Percentiles rank a stretch among this genome's conserved stretches.
Conservation (phyloP, 1,140 invertebrate species). For the Caerostris extrusa region DNA sequence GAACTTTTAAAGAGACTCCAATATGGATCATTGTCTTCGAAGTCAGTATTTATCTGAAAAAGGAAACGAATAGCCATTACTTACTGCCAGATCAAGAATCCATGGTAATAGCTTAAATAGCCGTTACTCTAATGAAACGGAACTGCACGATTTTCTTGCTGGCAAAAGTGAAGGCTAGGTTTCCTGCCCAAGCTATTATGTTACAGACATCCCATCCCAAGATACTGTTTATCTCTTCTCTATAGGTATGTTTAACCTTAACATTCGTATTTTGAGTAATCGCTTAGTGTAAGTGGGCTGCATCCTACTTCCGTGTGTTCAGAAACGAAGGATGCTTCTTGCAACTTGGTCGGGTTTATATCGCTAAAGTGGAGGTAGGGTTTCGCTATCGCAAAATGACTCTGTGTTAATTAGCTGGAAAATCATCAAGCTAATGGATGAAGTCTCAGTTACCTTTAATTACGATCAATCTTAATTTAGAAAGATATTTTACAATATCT, state of each 20-base stretch:
- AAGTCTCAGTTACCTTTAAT: too few relatives aligned
- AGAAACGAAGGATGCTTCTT: not conserved
- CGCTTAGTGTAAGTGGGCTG: not conserved
- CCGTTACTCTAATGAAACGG: constrained; percentile 33
- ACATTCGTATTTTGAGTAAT: constrained; percentile 24
- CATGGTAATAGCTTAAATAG: not conserved
- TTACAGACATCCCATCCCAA: not conserved
- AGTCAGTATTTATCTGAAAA: not conserved
- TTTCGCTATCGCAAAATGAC: not conserved
- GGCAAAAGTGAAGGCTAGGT: not conserved
- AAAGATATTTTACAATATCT: too few relatives aligned
- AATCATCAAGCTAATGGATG: not conserved
- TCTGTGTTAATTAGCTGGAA: not conserved
- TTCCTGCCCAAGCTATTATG: too few relatives aligned
- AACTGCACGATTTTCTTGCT: constrained; percentile 20
- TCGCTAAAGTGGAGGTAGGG: not conserved
- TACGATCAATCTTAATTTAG: too few relatives aligned
- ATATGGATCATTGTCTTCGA: constrained; percentile 31
- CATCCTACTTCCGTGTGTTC: not conserved
- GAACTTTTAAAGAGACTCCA: not conserved
- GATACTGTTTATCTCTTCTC: not conserved
- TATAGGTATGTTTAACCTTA: constrained; percentile 43
- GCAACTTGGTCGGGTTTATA: not conserved
- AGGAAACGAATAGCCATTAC: not conserved
- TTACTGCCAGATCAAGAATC: not conserved